phyloP scores from a whole-genome alignment of 1,140 invertebrate species.

The Orchesella cincta region DNA sequence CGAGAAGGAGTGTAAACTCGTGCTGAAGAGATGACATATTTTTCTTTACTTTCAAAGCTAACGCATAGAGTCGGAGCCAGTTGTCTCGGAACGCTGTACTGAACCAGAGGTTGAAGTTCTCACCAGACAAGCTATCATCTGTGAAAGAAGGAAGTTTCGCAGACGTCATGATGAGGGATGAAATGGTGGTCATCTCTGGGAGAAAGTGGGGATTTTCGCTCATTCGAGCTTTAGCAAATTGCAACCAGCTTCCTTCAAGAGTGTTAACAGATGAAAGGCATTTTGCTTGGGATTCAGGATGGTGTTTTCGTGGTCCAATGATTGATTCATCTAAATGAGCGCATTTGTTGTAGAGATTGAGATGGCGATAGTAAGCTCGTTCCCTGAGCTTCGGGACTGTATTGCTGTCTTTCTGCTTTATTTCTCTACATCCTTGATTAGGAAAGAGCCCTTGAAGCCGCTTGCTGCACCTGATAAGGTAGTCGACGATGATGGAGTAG shows the following conservation, averaged over 20 bases:
- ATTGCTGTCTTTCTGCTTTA: not conserved
- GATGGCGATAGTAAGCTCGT: not conserved
- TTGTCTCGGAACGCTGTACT: not conserved
- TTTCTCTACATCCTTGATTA: too few relatives aligned
- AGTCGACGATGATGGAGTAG: constrained; percentile 34
- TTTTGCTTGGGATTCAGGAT: too few relatives aligned
- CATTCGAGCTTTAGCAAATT: too few relatives aligned
- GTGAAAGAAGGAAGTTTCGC: too few relatives aligned
- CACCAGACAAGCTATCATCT: too few relatives aligned
- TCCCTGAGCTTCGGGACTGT: not conserved
- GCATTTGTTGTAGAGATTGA: not conserved
- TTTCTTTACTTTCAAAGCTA: not conserved
- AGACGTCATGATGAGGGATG: too few relatives aligned
- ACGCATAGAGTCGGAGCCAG: not conserved
- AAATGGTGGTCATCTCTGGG: too few relatives aligned
- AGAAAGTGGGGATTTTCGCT: too few relatives aligned
- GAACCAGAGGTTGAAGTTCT: too few relatives aligned
- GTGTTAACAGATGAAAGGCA: too few relatives aligned
- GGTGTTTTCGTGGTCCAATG: not conserved
- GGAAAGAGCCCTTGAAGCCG: constrained; percentile 33
- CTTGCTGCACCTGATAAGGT: constrained; percentile 30
- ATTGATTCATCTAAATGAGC: not conserved
- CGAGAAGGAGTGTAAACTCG: not conserved
- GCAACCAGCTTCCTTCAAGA: too few relatives aligned
- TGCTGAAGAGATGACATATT: too few relatives aligned